These are phyloP conservation scores for Agonopterix heracliana DNA, from an alignment of 2,888 invertebrate species.

Conservation along the genomic window DNA sequence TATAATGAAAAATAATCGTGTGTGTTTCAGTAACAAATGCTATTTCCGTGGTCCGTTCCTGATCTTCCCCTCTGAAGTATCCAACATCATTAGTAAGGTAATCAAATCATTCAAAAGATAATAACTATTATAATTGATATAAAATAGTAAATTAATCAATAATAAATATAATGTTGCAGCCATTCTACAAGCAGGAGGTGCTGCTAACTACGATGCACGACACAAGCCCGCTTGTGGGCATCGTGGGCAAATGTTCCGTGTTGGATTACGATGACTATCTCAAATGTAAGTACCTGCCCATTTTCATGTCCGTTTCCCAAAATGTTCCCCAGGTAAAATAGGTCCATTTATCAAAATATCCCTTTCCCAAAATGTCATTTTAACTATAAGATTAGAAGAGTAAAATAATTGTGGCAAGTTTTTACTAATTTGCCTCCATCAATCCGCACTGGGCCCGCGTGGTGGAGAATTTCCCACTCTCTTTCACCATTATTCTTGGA, in stretches of 20 bases:
- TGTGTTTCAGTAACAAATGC: constrained; percentile 87
- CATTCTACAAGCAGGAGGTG: constrained; percentile 96
- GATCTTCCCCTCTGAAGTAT: constrained; percentile 90
- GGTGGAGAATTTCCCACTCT: too few relatives aligned
- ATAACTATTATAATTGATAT: background rate
- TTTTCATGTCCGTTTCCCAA: too few relatives aligned
- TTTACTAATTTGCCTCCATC: too few relatives aligned
- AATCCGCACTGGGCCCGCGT: too few relatives aligned
- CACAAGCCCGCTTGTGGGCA: constrained; percentile 91
- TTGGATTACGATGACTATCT: constrained; percentile 93
- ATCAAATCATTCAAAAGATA: constrained; percentile 9
- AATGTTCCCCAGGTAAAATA: too few relatives aligned
- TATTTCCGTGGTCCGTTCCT: constrained; percentile 97
- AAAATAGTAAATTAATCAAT: too few relatives aligned
- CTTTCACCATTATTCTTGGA: too few relatives aligned
- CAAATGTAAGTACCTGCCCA: constrained; percentile 78
- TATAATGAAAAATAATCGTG: too few relatives aligned
- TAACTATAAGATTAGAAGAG: too few relatives aligned
- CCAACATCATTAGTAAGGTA: constrained; percentile 83
- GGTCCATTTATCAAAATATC: too few relatives aligned
- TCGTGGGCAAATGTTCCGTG: constrained; percentile 94
- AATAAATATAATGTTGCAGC: constrained; percentile 62
- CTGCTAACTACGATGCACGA: constrained; percentile 94
- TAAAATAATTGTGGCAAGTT: too few relatives aligned
- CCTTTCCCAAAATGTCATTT: too few relatives aligned